phyloP scores from a whole-genome alignment of 2,113 vertebrate species.

The Larimichthys polyactis region DNA sequence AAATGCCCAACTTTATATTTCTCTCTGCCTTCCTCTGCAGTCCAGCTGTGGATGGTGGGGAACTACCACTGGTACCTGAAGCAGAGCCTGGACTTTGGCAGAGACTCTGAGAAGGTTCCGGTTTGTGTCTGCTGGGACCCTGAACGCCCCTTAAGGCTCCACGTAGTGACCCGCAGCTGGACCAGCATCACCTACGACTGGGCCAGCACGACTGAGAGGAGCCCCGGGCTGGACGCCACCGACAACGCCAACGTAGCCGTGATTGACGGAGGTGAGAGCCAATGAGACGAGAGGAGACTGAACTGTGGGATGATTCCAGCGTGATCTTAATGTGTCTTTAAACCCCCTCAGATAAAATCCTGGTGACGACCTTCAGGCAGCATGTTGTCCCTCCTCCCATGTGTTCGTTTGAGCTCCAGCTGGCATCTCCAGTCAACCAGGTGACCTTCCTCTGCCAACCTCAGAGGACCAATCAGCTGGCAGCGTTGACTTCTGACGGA shows the following conservation, averaged over 20 bases:
- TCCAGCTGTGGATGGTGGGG: constrained; percentile 94
- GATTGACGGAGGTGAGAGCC: constrained; percentile 91
- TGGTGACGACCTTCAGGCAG: constrained; percentile 91
- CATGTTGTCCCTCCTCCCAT: constrained; percentile 93
- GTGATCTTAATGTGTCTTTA: not conserved
- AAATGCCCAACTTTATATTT: not conserved
- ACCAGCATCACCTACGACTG: constrained; percentile 89
- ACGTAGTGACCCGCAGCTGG: constrained; percentile 88
- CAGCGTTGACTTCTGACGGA: constrained; percentile 86
- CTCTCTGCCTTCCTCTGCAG: constrained; percentile 70
- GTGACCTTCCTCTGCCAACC: constrained; percentile 86
- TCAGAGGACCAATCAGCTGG: constrained; percentile 85
- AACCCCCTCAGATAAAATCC: constrained; percentile 86
- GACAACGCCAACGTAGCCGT: constrained; percentile 91
- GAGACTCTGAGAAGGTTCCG: constrained; percentile 77
- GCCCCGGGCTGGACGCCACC: constrained; percentile 74
- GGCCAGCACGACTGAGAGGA: constrained; percentile 91
- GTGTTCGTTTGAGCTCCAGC: constrained; percentile 89
- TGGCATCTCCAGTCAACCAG: constrained; percentile 87
- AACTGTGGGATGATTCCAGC: not conserved
- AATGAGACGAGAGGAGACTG: not conserved
- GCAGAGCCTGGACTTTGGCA: constrained; percentile 90
- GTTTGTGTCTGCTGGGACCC: constrained; percentile 92
- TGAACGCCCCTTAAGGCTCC: constrained; percentile 84
- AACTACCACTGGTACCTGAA: constrained; percentile 99